phyloP scores from a whole-genome alignment of 2,888 invertebrate species.

The Physocephala rufipes region DNA sequence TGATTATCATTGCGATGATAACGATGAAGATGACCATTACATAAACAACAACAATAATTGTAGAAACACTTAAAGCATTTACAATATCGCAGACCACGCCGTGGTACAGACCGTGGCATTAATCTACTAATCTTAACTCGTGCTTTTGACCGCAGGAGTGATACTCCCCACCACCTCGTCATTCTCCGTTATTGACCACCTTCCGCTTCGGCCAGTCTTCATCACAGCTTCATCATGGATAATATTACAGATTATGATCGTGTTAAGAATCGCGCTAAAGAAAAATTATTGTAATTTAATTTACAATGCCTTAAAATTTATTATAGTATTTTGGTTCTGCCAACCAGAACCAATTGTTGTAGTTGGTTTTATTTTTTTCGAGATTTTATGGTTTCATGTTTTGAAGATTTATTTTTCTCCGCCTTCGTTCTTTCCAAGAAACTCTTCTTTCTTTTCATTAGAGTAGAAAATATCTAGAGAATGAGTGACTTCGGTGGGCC shows the following conservation, averaged over 20 bases:
- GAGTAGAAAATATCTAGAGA: no score
- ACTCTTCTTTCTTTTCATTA: no score
- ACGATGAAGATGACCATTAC: slow-evolving; percentile 34
- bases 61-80: slow-evolving; percentile 11
- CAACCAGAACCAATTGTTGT: neutral
- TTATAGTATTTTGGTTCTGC: slow-evolving; percentile 28
- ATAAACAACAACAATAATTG: slow-evolving; percentile 46
- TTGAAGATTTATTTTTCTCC: no score
- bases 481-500: no score
- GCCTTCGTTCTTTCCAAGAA: no score
- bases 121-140: neutral
- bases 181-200: no score
- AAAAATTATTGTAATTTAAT: slow-evolving; percentile 54
- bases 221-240: slow-evolving; percentile 43
- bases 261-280: slow-evolving; percentile 36
- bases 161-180: neutral
- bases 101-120: no score
- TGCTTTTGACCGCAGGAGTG: neutral
- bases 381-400: no score
- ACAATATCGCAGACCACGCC: neutral
- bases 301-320: slow-evolving; percentile 50
- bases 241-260: slow-evolving; percentile 52
- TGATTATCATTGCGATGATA: slow-evolving; percentile 1
- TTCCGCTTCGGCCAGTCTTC: neutral
- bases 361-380: slow-evolving; percentile 6